Evolutionary conservation across 2,888 invertebrate genomes (phyloP).

Genomic region (Aquatica leii): DNA sequence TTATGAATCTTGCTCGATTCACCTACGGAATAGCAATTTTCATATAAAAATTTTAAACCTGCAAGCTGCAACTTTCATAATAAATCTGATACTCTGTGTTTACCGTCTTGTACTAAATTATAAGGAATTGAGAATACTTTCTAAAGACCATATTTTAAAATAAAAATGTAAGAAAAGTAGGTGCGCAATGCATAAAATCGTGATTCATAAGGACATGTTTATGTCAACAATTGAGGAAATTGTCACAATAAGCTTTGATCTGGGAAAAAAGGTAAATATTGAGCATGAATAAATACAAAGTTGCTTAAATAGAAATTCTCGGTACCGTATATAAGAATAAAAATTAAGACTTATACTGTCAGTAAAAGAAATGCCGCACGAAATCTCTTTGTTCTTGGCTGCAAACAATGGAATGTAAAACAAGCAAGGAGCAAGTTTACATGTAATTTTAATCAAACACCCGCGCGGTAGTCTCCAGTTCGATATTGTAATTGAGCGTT

Average conservation of each 20-base stretch:
- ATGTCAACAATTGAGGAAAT: neutral
- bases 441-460: constrained; percentile 62
- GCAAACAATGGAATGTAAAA: constrained; percentile 63
- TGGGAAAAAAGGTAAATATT: too few species aligned
- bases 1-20: constrained; percentile 22
- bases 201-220: neutral
- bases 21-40: constrained; percentile 20
- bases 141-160: constrained; percentile 9
- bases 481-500: constrained; percentile 60
- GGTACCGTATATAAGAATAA: constrained; percentile 40
- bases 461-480: constrained; percentile 54
- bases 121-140: constrained; percentile 1
- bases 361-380: constrained; percentile 58
- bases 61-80: constrained; percentile 18
- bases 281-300: too few species aligned
- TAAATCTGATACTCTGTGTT: constrained; percentile 14
- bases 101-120: neutral
- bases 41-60: constrained; percentile 18
- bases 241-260: too few species aligned
- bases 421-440: constrained; percentile 60
- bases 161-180: neutral
- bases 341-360: constrained; percentile 57
- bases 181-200: neutral
- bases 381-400: constrained; percentile 60
- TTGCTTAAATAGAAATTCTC: neutral